These are phyloP conservation scores for Heliothis peltigera DNA, from an alignment of 2,888 invertebrate genomes.

Conservation along the genomic window DNA sequence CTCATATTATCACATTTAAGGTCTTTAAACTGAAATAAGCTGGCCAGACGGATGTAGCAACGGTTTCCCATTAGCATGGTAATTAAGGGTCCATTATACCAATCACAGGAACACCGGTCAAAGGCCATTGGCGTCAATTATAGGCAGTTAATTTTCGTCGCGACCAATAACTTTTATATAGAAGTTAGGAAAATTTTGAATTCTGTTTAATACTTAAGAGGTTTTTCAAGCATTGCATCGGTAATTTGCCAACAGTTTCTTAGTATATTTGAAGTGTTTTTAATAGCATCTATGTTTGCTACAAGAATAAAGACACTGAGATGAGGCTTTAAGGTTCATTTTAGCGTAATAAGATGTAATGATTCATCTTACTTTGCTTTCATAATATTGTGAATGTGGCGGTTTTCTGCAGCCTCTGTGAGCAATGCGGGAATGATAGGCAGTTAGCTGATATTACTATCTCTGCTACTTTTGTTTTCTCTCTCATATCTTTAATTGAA, in stretches of 20 bases:
- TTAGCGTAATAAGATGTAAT: conserved; percentile 3
- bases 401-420: conserved; percentile 28
- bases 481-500: conserved; percentile 1
- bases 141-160: conserved; percentile 68
- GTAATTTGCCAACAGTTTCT: conserved; percentile 19
- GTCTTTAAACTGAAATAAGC: conserved; percentile 28
- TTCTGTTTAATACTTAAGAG: conserved; percentile 32
- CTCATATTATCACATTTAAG: conserved; percentile 17
- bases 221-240: conserved; percentile 23
- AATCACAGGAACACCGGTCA: conserved; percentile 75
- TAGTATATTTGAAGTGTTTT: conserved; percentile 2
- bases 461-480: background rate
- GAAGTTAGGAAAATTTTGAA: conserved; percentile 33
- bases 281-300: background rate
- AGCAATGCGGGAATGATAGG: conserved; percentile 4
- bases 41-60: conserved; percentile 71
- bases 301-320: conserved; percentile 11
- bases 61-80: conserved; percentile 75
- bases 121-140: conserved; percentile 76
- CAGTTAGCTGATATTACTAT: background rate
- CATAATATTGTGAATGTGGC: conserved; percentile 23
- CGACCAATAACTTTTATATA: conserved; percentile 39
- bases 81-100: conserved; percentile 75
- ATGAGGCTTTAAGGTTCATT: conserved; percentile 20
- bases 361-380: conserved; percentile 25